phyloP scores from a whole-genome alignment of 2,797 vertebrate genomes.

The Cottoperca gobio region DNA sequence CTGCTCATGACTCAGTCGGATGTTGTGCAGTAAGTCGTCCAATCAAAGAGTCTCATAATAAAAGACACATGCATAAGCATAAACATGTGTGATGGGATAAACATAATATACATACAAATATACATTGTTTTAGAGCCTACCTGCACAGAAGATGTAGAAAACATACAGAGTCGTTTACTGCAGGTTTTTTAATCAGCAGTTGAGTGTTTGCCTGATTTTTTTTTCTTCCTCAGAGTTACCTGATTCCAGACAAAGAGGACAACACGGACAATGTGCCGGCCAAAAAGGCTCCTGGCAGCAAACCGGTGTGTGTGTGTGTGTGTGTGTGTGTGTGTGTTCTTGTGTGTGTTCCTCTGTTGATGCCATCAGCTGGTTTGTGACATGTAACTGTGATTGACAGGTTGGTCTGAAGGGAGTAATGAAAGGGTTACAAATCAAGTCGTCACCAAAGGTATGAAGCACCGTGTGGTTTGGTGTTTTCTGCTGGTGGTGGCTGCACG shows the following conservation, averaged over 20 bases:
- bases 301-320: conserved; percentile 49
- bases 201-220: conserved; percentile 1
- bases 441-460: conserved; percentile 62
- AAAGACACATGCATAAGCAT: too few species aligned
- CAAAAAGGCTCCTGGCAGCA: conserved; percentile 54
- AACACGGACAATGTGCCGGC: background rate
- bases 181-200: background rate
- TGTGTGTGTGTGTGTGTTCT: background rate
- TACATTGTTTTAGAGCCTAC: background rate
- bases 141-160: background rate
- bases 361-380: conserved; percentile 34
- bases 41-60: background rate
- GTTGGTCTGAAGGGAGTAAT: conserved; percentile 57
- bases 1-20: background rate
- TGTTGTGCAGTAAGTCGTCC: background rate
- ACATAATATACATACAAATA: background rate
- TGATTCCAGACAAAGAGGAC: conserved; percentile 28
- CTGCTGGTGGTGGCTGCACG: conserved; percentile 16
- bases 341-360: background rate
- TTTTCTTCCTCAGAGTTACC: conserved; percentile 55
- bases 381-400: conserved; percentile 58
- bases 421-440: conserved; percentile 64
- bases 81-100: background rate
- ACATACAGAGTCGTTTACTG: background rate
- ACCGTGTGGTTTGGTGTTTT: background rate